These are phyloP conservation scores for Dufourea novaeangliae DNA, from an alignment of 1,140 invertebrate genomes.

Conservation along the genomic window DNA sequence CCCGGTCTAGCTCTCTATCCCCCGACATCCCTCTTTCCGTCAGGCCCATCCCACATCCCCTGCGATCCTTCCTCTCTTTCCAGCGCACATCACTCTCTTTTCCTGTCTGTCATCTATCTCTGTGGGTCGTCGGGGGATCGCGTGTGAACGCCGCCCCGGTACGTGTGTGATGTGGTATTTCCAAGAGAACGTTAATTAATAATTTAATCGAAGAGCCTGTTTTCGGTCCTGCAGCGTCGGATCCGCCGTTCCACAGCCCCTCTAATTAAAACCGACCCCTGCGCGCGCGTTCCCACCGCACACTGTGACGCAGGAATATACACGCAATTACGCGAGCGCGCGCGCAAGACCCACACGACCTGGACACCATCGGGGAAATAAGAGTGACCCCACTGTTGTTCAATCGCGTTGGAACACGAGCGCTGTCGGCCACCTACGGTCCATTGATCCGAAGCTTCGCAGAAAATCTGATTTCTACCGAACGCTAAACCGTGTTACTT, in stretches of 20 bases:
- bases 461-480: constrained; percentile 8
- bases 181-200: constrained; percentile 80
- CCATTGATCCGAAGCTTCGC: neutral
- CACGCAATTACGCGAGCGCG: no score
- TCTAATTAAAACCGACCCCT: constrained; percentile 74
- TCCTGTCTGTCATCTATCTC: constrained; percentile 34
- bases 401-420: constrained; percentile 12
- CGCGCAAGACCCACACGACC: no score
- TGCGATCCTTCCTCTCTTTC: constrained; percentile 6
- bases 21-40: no score
- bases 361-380: constrained; percentile 30
- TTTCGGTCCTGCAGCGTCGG: constrained; percentile 64
- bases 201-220: constrained; percentile 80
- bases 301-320: no score
- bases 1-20: neutral
- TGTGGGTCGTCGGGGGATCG: constrained; percentile 13
- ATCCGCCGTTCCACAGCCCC: constrained; percentile 46
- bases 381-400: constrained; percentile 10
- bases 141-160: constrained; percentile 17
- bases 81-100: neutral
- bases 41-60: no score
- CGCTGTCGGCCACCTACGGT: neutral
- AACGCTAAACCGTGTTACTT: neutral
- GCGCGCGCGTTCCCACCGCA: neutral
- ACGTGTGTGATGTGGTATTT: constrained; percentile 74